These are phyloP conservation scores for Willisornis vidua DNA, from an alignment of 2,113 vertebrate species.

Conservation along the genomic window DNA sequence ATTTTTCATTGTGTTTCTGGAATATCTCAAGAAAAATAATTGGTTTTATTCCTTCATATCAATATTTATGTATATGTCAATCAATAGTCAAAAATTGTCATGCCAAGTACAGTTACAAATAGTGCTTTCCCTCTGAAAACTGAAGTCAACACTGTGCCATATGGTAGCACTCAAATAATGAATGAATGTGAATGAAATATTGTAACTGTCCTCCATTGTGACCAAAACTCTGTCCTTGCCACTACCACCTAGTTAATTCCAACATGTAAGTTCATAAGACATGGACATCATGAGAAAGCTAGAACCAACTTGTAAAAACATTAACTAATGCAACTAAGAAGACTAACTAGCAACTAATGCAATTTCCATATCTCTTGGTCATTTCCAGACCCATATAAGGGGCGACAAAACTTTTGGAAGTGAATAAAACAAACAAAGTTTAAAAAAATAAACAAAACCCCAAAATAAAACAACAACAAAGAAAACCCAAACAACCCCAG, in stretches of 20 bases:
- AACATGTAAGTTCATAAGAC: neutral
- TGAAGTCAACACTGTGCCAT: neutral
- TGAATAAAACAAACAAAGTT: neutral
- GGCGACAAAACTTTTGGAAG: neutral
- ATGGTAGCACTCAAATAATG: neutral
- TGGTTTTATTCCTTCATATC: neutral
- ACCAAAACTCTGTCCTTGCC: neutral
- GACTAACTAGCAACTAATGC: neutral
- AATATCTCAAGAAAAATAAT: neutral
- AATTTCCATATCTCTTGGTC: neutral
- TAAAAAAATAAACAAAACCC: neutral
- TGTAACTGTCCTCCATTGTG: fast-evolving
- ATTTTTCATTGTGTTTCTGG: neutral
- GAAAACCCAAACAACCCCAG: neutral
- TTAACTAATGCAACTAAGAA: neutral
- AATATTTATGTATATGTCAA: neutral
- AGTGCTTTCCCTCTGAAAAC: neutral
- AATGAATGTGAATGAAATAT: neutral
- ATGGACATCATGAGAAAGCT: neutral
- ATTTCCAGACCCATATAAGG: neutral
- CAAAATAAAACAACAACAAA: neutral
- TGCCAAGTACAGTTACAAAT: neutral
- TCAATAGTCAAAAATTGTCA: neutral
- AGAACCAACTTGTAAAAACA: neutral
- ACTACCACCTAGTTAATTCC: neutral